Percentiles rank a stretch among this genome's conserved stretches.
Evolutionary conservation across 64 coral and sea anemone genomes (phyloP).

Genomic region (Porites australiensis): DNA sequence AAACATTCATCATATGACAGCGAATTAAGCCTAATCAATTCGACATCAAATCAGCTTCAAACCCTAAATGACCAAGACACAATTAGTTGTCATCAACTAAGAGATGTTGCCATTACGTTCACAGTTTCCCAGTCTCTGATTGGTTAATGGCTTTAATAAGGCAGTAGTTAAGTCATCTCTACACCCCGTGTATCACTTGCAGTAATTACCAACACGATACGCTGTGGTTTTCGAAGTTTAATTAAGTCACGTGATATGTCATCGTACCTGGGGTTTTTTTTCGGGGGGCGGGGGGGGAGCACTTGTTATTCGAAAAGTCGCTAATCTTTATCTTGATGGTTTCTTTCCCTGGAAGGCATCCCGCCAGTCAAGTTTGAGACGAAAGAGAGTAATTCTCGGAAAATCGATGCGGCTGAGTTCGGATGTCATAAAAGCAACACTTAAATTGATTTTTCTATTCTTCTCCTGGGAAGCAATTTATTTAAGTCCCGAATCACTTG

Average conservation of each 20-base stretch:
- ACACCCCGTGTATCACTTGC: conserved; percentile 71
- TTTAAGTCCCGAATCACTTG: conserved; percentile 83
- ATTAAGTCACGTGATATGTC: conserved; percentile 85
- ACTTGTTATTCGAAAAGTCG: conserved; percentile 62
- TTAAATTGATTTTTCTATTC: conserved; percentile 86
- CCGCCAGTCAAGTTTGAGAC: conserved; percentile 31
- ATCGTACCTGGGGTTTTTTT: conserved; percentile 70
- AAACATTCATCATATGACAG: conserved; percentile 99
- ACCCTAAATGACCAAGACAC: conserved; percentile 92
- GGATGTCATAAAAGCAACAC: conserved; percentile 78
- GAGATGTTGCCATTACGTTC: conserved; percentile 85
- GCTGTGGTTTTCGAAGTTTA: conserved; percentile 75
- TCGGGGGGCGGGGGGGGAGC: neutral
- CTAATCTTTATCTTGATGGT: conserved; percentile 62
- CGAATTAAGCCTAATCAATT: conserved; percentile 97
- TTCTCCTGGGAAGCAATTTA: conserved; percentile 82
- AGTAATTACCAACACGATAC: conserved; percentile 88
- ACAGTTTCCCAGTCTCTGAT: conserved; percentile 62
- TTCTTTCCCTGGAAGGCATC: conserved; percentile 35
- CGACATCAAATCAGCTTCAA: conserved; percentile 99
- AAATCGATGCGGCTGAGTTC: conserved; percentile 55
- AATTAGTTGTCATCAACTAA: conserved; percentile 95
- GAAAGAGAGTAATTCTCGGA: conserved; percentile 21
- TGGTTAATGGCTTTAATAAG: conserved; percentile 79
- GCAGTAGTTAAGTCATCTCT: conserved; percentile 86